Base-by-base conservation (phyloP, 1,140 invertebrate genomes). In the Harlomillsia oculata region DNA sequence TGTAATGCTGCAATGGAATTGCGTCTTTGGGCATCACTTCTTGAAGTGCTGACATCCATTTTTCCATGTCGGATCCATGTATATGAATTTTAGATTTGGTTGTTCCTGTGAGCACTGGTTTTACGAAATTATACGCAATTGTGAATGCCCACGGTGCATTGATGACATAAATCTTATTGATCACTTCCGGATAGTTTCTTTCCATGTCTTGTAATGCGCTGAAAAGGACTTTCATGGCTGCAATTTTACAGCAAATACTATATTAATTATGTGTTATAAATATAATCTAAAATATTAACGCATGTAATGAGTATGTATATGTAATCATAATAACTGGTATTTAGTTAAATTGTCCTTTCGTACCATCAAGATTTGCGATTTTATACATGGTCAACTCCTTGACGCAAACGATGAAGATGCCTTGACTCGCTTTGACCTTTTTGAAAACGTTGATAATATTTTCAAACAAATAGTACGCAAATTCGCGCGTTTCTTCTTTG, bases 131-230 rank as follows among this genome's bases (percentile, higher is more conserved):
- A 25, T 44, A 54, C 2, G 30, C 53, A n/a, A 43, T 34, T 14
- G 40, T 2, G 26, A 54, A 54, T 14, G 46, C 8, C 53, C 53
- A 54, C 2, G 53, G 53, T n/a, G 53, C 53, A n/a, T 54, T 54
- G 18, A 54, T 34, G 11, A 45, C 40, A n/a, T 43, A 25, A 3
- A 45, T 16, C 2, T 26, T 6, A 13, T n/a, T 45, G 23, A 45
- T n/a, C n/a, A 45, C 11, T 16, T 45, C 43, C 23, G 43, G 43
- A 45, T 45, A 45, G 18, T 45, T 45, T 26, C 16, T 11, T 26
- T 45, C 43, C 25, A 45, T 21, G 18, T 16, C 18, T 21, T 45
- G 43, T n/a, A 26, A 13, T 0, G 2, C 25, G 14, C 29, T 11
- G 29, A 28, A 45, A 2, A 45, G 1, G 1, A 16, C 9, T 5